Conservation (phyloP, 1,140 invertebrate species). For the Sycophila sp. region DNA sequence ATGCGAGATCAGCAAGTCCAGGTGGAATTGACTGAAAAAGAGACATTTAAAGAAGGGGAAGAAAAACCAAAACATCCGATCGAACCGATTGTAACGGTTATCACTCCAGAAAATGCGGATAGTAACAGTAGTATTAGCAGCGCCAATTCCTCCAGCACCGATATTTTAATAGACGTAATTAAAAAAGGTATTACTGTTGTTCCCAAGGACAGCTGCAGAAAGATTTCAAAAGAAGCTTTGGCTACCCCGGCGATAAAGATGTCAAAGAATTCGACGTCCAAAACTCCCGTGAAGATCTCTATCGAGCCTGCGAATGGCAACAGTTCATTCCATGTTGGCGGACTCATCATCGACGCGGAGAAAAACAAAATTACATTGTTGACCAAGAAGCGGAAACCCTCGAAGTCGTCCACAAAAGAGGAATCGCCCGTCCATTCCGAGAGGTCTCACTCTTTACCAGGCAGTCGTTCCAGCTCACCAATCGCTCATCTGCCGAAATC, state of each 20-base stretch:
- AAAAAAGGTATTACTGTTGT: slow-evolving; percentile 50
- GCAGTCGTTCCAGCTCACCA: slow-evolving; percentile 33
- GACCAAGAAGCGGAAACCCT: slow-evolving; percentile 9
- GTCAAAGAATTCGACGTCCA: neutral
- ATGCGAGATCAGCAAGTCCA: slow-evolving; percentile 27
- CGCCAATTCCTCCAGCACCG: slow-evolving; percentile 46
- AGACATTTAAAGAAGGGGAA: neutral
- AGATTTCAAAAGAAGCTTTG: neutral
- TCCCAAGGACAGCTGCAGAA: slow-evolving; percentile 42
- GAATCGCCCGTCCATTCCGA: slow-evolving; percentile 6
- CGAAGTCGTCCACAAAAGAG: slow-evolving; percentile 29
- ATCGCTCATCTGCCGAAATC: slow-evolving; percentile 43
- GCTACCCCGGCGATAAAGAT: slow-evolving; percentile 12
- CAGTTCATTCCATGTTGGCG: neutral
- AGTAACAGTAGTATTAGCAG: slow-evolving; percentile 39
- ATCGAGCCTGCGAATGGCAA: slow-evolving; percentile 12
- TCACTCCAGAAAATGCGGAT: slow-evolving; percentile 47
- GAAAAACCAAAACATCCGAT: slow-evolving; percentile 39
- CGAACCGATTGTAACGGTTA: slow-evolving; percentile 53
- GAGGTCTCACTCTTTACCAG: slow-evolving; percentile 43
- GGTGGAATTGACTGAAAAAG: slow-evolving; percentile 17
- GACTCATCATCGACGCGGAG: slow-evolving; percentile 12
- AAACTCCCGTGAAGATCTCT: slow-evolving; percentile 25
- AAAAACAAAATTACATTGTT: slow-evolving; percentile 27
- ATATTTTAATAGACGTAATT: slow-evolving; percentile 52